Evolutionary conservation across 2,888 invertebrate species (phyloP).

Genomic region (Ochropacha duplaris): DNA sequence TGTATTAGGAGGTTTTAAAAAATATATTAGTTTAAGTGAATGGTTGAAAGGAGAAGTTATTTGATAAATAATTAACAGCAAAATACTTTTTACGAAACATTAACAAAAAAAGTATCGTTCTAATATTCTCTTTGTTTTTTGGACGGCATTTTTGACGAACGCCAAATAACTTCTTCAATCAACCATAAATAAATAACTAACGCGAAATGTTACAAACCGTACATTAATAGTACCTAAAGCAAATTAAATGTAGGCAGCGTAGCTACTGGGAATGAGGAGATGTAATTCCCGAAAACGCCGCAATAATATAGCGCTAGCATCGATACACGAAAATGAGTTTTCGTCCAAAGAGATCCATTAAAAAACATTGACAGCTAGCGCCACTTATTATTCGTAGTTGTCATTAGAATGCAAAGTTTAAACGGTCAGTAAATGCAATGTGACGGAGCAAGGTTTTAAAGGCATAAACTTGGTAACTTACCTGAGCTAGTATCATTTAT

Average conservation of each 20-base stretch:
- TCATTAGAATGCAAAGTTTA: neutral
- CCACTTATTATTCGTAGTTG: neutral
- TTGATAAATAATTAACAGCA: neutral
- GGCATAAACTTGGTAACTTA: neutral
- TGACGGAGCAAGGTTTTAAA: neutral
- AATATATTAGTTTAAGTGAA: slow-evolving; percentile 8
- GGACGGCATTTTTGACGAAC: neutral
- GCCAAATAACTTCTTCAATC: neutral
- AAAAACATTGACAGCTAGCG: neutral
- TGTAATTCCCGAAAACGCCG: neutral
- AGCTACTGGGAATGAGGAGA: neutral
- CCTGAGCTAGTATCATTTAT: too few relatives aligned
- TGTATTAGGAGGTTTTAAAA: slow-evolving; percentile 9
- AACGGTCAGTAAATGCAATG: neutral
- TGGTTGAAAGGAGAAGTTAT: slow-evolving; percentile 14
- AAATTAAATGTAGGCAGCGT: neutral
- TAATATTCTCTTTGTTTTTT: too few relatives aligned
- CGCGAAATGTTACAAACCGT: neutral
- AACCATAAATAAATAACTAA: neutral
- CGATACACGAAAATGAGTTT: neutral
- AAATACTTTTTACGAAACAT: neutral
- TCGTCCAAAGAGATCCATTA: neutral
- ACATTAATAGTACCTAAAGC: neutral
- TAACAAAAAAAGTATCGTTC: too few relatives aligned
- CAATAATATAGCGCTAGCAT: neutral